A percentile compares a stretch with the other conserved stretches of the same genome.
These are phyloP conservation scores for Drosophila prosaltans DNA, from an alignment of 1,140 invertebrate species.

Conservation along the genomic window DNA sequence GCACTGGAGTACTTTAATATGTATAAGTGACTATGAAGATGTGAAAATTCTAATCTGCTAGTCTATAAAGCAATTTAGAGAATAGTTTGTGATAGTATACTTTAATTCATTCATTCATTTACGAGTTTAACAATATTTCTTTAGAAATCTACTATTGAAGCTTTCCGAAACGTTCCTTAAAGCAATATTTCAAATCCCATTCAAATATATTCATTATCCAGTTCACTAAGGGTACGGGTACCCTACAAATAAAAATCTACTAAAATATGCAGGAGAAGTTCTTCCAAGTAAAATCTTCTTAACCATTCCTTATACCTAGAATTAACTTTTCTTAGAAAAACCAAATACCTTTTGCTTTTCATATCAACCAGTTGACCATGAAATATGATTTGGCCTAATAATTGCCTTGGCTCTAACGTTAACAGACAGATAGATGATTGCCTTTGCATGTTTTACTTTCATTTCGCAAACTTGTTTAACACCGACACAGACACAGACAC, in stretches of 20 bases:
- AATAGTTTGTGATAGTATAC: no score
- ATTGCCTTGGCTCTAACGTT: conserved; percentile 7
- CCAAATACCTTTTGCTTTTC: not conserved
- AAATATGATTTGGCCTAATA: conserved; percentile 14
- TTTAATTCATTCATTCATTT: no score
- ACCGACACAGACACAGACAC: not conserved
- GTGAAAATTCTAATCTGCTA: no score
- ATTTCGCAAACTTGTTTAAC: conserved; percentile 1
- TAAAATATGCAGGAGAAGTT: not conserved
- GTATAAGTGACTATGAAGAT: no score
- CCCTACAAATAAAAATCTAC: not conserved
- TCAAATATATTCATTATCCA: not conserved
- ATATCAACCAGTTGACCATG: conserved; percentile 1
- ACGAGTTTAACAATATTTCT: no score
- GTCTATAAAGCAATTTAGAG: no score
- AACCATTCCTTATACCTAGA: not conserved
- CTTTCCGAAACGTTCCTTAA: no score
- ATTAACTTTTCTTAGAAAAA: not conserved
- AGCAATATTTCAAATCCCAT: no score
- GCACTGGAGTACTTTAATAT: not conserved
- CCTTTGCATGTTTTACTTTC: conserved; percentile 9
- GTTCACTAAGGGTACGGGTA: not conserved
- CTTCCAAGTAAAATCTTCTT: not conserved
- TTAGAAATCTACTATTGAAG: no score
- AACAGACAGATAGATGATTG: conserved; percentile 6